Evolutionary conservation across 64 coral and sea anemone species (phyloP), one percentile per base, ranked within the genome.

Genomic region (Montipora cactus): DNA sequence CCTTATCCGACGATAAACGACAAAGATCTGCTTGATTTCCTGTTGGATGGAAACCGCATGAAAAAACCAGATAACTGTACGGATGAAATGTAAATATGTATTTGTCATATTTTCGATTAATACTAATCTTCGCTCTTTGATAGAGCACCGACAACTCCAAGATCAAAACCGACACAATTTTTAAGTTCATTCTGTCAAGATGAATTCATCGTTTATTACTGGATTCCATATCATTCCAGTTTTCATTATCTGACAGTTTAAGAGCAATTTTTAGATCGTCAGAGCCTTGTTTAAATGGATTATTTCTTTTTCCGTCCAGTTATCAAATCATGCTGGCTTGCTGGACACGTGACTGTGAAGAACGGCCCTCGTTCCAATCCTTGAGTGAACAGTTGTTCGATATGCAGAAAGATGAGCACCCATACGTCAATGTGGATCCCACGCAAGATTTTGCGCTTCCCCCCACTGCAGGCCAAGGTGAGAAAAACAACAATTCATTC

Each of bases 371-470:
- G 23, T 99, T 99, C 75, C 50, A 85, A 8, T 49, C 74, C 14
- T 72, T 99, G 11, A 48, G 85, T 10, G 87, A 96, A 1, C 77
- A 88, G 2, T 79, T 99, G 4, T 96, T 92, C 68, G 93, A 99
- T 61, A 90, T 99, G 80, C 88, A 99, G 76, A 87, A 96, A 22
- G 80, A 89, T 11, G 95, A 96, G 5, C 89, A 90, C 7, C 84
- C 98, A 10, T 99, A 99, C 78, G 98, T 99, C 5, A 99, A 99
- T 76, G 79, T 99, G 47, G 98, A 96, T 82, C 90, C 94, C 7
- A 83, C 69, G 5, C 93, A 84, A 45, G 89, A 89, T 16, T 62
- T 95, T 15, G 83, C 44, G 8, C 72, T 98, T 19, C 96, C 96
- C 3, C 96, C 96, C 7, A 92, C 90, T 21, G 81, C 61, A 77